Conservation (phyloP, 2,888 invertebrate species). For the Mantis religiosa region DNA sequence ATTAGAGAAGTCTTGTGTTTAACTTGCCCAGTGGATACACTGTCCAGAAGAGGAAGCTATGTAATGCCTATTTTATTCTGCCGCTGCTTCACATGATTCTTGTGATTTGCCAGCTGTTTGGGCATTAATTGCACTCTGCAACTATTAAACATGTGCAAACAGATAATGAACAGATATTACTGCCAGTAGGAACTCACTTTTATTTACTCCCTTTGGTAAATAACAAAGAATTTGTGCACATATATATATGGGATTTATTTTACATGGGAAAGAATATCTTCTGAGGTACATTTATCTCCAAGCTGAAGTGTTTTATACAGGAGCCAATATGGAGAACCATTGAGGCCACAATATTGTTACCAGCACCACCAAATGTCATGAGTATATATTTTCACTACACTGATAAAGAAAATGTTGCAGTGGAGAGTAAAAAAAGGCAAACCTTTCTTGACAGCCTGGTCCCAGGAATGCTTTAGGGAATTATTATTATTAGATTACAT, state of each 20-base stretch:
- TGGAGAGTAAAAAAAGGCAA: not conserved
- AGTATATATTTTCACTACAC: not conserved
- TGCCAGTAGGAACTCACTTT: not conserved
- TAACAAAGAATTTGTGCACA: not conserved
- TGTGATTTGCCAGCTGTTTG: too few species aligned
- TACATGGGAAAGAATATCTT: not conserved
- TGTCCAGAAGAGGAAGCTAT: too few species aligned
- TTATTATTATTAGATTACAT: not conserved
- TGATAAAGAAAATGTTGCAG: not conserved
- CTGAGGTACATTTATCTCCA: not conserved
- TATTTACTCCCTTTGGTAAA: not conserved
- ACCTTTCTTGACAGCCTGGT: not conserved
- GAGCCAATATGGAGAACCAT: not conserved
- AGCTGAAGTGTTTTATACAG: not conserved
- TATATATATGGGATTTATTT: not conserved
- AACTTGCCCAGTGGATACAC: too few species aligned
- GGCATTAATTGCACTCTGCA: too few species aligned
- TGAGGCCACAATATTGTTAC: not conserved
- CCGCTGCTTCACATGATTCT: too few species aligned
- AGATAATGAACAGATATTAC: not conserved
- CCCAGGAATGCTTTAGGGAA: not conserved
- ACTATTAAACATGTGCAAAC: not conserved
- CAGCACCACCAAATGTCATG: not conserved
- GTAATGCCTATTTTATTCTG: too few species aligned
- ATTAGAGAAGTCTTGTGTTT: too few species aligned